Evolutionary conservation across 2,888 invertebrate genomes (phyloP), one percentile per base, ranked within the genome.

Genomic region (Patella ulyssiponensis): DNA sequence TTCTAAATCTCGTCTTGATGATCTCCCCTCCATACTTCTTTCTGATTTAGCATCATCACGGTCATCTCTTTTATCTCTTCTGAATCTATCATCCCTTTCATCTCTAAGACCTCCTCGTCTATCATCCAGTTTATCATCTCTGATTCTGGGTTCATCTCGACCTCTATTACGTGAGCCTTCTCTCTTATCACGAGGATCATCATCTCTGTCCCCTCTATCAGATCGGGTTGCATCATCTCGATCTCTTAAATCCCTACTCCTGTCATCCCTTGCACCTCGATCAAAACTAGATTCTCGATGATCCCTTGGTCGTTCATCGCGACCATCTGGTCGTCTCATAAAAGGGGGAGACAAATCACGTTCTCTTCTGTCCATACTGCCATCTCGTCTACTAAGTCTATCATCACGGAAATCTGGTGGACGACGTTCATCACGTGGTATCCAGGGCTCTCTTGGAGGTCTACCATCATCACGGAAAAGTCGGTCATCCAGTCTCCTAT

Each of bases 91-190:
- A 15, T 78, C 79, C 69, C 74, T 77, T 33, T 74, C 74, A 12
- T 74, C 78, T 5, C 75, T 33, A 33, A 58, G 76, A 70, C 79
- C 76, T 69, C 79, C 75, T 44, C 78, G 79, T 33, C 77, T 73
- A 23, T 75, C 78, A 23, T 73, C 78, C 54, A 51, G 14, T 2
- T 33, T 64, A 56, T 69, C 73, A 33, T 75, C 74, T 12, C 77
- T 72, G 51, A 71, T n/a, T 33, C 78, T 52, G 15, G 51, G 72
- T 1, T 72, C 74, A 64, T 20, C 20, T 23, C 64, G 23, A 2
- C 64, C 20, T 64, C 64, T 20, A 23, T 23, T 23, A 20, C 20
- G 64, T 9, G 64, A 64, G 2, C 20, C 23, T 20, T 64, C 64
- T 64, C 64, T 64, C 20, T 23, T 20, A 64, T 64, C 64, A 23